phyloP scores from a whole-genome alignment of 2,888 invertebrate genomes.

The Pterobdella sp. region DNA sequence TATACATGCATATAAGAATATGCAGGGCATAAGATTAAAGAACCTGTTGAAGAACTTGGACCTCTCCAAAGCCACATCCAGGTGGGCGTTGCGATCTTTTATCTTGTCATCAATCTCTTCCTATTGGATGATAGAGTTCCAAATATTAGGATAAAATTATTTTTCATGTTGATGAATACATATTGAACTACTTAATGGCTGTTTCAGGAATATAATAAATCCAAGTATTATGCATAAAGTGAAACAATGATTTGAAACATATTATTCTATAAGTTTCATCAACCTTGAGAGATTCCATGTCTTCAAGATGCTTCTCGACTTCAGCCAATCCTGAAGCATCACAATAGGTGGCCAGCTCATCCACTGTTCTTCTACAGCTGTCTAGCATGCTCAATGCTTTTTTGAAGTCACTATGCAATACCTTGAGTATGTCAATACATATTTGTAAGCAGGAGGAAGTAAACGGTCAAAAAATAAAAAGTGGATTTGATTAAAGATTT shows the following conservation, averaged over 20 bases:
- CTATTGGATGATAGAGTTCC: neutral
- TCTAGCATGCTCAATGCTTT: slow-evolving; percentile 39
- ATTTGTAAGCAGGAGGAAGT: too few relatives aligned
- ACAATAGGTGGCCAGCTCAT: slow-evolving; percentile 43
- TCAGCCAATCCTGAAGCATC: slow-evolving; percentile 49
- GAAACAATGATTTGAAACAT: too few relatives aligned
- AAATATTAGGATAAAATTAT: neutral
- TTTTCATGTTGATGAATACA: neutral
- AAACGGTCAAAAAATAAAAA: slow-evolving; percentile 2
- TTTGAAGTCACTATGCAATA: slow-evolving; percentile 24
- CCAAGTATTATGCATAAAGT: too few relatives aligned
- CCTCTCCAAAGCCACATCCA: slow-evolving; percentile 30
- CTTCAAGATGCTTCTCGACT: slow-evolving; percentile 48
- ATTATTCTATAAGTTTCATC: too few relatives aligned
- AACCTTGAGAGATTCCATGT: slow-evolving; percentile 41
- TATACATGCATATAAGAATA: too few relatives aligned
- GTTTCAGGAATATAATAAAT: too few relatives aligned
- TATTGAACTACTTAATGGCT: too few relatives aligned
- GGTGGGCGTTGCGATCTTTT: slow-evolving; percentile 26
- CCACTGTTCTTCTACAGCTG: slow-evolving; percentile 44
- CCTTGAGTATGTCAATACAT: slow-evolving; percentile 10
- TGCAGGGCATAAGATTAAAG: neutral
- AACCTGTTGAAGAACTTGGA: slow-evolving; percentile 29
- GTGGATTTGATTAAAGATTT: neutral
- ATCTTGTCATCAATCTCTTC: slow-evolving; percentile 27